phyloP scores from a whole-genome alignment of 2,888 invertebrate genomes.

The Isoperla grammatica region DNA sequence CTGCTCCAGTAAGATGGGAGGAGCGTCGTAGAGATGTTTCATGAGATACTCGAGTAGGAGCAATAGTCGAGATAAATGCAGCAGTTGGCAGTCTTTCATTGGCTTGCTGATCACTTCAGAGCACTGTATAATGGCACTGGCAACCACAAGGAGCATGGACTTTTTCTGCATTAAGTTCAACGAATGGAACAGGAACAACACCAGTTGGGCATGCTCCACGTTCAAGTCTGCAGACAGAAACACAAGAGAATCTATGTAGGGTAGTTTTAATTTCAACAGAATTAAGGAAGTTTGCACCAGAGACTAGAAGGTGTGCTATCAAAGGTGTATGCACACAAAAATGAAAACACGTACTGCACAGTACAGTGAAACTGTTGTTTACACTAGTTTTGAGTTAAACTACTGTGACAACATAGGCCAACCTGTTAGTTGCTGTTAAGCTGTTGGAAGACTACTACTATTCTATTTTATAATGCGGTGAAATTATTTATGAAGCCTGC shows the following conservation, averaged over 20 bases:
- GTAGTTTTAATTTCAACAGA: too few relatives aligned
- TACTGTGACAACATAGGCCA: too few relatives aligned
- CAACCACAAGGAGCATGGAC: conserved; percentile 77
- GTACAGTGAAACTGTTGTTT: too few relatives aligned
- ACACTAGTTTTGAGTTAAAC: too few relatives aligned
- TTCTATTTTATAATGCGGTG: too few relatives aligned
- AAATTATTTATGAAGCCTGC: too few relatives aligned
- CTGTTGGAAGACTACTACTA: too few relatives aligned
- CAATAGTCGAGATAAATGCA: conserved; percentile 76
- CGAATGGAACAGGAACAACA: conserved; percentile 91
- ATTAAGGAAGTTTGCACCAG: too few relatives aligned
- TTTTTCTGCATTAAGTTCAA: conserved; percentile 96
- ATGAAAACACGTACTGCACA: too few relatives aligned
- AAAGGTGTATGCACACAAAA: too few relatives aligned
- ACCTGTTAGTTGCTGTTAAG: too few relatives aligned
- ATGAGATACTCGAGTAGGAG: conserved; percentile 90
- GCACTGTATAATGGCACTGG: conserved; percentile 65
- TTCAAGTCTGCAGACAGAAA: conserved; percentile 64
- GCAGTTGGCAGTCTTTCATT: conserved; percentile 64
- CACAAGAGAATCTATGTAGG: neutral
- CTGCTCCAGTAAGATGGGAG: conserved; percentile 77
- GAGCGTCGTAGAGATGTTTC: conserved; percentile 92
- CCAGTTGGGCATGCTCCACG: conserved; percentile 90
- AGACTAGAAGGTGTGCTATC: too few relatives aligned
- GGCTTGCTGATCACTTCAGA: conserved; percentile 50